These are phyloP conservation scores for Coptodon bakossiorum DNA, from an alignment of 2,113 vertebrate species.

Conservation along the genomic window DNA sequence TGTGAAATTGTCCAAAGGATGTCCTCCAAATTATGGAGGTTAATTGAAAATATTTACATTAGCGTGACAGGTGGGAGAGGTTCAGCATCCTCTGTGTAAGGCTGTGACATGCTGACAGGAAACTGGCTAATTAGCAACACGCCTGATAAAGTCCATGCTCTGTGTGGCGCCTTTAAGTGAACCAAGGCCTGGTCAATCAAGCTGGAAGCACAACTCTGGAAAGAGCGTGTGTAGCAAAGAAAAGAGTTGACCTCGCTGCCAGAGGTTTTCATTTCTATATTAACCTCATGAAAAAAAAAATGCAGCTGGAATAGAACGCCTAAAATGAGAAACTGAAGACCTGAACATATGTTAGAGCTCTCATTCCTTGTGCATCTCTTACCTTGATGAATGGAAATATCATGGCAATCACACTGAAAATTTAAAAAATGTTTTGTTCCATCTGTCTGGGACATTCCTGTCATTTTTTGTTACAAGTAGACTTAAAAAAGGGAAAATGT, in stretches of 20 bases:
- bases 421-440: conserved; percentile 37
- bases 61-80: conserved; percentile 43
- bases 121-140: conserved; percentile 50
- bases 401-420: not conserved
- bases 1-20: conserved; percentile 61
- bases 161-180: not conserved
- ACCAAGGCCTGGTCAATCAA: conserved; percentile 34
- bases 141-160: conserved; percentile 65
- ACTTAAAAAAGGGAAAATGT: conserved; percentile 15
- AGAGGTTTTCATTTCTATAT: not conserved
- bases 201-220: not conserved
- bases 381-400: conserved; percentile 29
- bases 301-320: not conserved
- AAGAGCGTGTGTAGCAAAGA: not conserved
- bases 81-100: conserved; percentile 16
- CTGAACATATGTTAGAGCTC: not conserved
- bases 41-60: conserved; percentile 71
- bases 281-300: not conserved
- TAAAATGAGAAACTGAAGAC: not conserved
- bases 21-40: conserved; percentile 56
- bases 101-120: conserved; percentile 30
- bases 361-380: not conserved
- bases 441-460: conserved; percentile 35
- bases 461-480: conserved; percentile 13
- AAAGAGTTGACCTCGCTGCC: not conserved